Base-by-base conservation (phyloP, 2,113 vertebrate species). In the Bos javanicus region DNA sequence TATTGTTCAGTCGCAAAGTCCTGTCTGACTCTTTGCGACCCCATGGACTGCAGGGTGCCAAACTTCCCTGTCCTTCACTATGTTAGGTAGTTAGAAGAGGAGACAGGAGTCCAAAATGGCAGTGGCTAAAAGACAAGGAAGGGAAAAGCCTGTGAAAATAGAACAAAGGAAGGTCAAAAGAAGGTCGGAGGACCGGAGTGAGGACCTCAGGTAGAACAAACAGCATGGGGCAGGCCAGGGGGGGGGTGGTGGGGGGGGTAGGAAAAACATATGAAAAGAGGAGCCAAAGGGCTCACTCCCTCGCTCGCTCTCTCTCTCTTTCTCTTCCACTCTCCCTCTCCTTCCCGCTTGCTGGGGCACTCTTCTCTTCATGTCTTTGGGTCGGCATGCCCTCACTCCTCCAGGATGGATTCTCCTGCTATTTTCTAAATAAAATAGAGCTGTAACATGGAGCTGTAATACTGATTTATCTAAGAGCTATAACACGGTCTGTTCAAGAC, bases 271-370 rank as follows among this genome's bases (percentile, higher is more conserved):
- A 13, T 33, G 28, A 62, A 33, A 30, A 62, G 60, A 15, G 60
- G 28, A 62, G 6, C 60, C 60, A 30, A 62, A 62, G 60, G 28
- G 13, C 28, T 33, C 28, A 0, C 6, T 33, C 14, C 6, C 28
- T 7, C 13, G 0, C 6, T 33, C 14, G 1, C 28, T 7, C 60
- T 33, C 60, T 33, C 14, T 4, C 19, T 33, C 26, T 30, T 0
- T 30, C 13, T 7, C 60, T 15, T 28, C 2, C 60, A 13, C 6
- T 1, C 60, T 1, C 28, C 1, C 28, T 16, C 3, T 33, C 60
- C 30, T 16, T 64, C 6, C 60, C 33, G 3, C 30, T 64, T 16
- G 14, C 60, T 64, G 60, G 30, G 30, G 60, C 0, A 2, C 6
- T 62, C 3, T 7, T 64, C 30, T 33, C 30, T 64, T 33, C 7